These are phyloP conservation scores for Alcis repandata DNA, from an alignment of 2,888 invertebrate genomes.

Conservation along the genomic window DNA sequence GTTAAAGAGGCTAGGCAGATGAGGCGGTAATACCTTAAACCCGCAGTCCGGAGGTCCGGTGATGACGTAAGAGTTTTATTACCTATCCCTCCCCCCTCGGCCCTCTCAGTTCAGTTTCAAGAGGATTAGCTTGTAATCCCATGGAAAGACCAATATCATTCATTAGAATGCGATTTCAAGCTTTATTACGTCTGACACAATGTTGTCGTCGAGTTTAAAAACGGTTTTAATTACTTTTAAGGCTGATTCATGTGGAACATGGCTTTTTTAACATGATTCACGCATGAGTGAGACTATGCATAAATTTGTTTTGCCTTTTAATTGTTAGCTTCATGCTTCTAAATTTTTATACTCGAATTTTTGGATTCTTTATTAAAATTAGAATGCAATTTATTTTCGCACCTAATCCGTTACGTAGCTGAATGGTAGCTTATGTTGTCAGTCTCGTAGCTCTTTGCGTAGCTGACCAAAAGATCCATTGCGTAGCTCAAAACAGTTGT, in stretches of 20 bases:
- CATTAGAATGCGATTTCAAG: constrained; percentile 78
- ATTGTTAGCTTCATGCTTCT: not conserved
- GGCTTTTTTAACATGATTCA: constrained; percentile 5
- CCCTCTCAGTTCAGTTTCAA: constrained; percentile 69
- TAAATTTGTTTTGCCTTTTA: constrained; percentile 2
- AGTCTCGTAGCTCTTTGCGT: not conserved
- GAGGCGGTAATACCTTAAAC: constrained; percentile 70
- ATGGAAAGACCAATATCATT: constrained; percentile 81
- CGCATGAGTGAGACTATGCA: not conserved
- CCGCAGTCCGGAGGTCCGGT: constrained; percentile 60
- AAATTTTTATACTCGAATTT: not conserved
- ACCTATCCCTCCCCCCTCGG: constrained; percentile 56
- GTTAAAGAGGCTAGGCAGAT: constrained; percentile 66
- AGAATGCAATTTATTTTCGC: not conserved
- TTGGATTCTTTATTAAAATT: no score
- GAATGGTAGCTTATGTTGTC: not conserved
- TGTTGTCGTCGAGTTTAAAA: constrained; percentile 60
- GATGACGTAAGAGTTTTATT: constrained; percentile 83
- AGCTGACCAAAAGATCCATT: not conserved
- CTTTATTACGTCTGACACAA: constrained; percentile 46
- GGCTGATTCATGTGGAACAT: constrained; percentile 54
- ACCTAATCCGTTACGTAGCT: no score
- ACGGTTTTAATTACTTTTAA: constrained; percentile 71
- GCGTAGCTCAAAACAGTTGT: not conserved
- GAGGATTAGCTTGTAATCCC: constrained; percentile 85